Conservation (phyloP, 1,140 invertebrate species). For the Heliconius eleuchia region DNA sequence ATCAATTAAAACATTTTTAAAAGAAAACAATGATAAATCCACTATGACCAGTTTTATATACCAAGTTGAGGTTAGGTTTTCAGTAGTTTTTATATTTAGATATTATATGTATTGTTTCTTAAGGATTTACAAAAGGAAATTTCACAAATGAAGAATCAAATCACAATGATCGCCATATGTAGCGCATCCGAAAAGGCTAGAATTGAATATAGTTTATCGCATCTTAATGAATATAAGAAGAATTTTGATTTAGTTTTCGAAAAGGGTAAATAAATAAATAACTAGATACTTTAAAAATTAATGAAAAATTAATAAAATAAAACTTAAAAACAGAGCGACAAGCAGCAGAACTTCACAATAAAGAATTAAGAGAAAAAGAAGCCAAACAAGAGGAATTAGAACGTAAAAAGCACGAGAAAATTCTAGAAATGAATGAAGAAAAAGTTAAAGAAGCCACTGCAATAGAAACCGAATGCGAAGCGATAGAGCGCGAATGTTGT, state of each 20-base stretch:
- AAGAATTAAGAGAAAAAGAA: constrained; percentile 49
- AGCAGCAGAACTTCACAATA: constrained; percentile 40
- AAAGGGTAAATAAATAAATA: constrained; percentile 47
- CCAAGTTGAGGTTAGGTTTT: too few species aligned
- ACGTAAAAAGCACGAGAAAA: constrained; percentile 44
- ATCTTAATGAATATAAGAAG: constrained; percentile 45
- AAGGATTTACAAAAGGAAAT: constrained; percentile 55
- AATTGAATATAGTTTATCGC: constrained; percentile 43
- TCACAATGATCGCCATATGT: constrained; percentile 60
- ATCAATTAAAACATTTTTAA: too few species aligned
- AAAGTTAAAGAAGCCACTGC: constrained; percentile 41
- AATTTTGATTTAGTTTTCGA: constrained; percentile 52
- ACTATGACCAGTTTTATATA: too few species aligned
- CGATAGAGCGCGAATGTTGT: constrained; percentile 58
- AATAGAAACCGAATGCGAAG: constrained; percentile 52
- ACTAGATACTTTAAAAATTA: background rate
- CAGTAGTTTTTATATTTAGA: too few species aligned
- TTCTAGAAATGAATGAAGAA: constrained; percentile 49
- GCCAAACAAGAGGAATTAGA: constrained; percentile 46
- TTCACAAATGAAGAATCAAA: constrained; percentile 49
- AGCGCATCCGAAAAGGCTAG: constrained; percentile 57
- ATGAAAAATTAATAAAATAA: too few species aligned
- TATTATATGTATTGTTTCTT: constrained; percentile 18
- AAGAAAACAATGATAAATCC: too few species aligned
- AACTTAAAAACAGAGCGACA: constrained; percentile 42